phyloP scores from a whole-genome alignment of 2,113 vertebrate species.

The Alectura lathami region DNA sequence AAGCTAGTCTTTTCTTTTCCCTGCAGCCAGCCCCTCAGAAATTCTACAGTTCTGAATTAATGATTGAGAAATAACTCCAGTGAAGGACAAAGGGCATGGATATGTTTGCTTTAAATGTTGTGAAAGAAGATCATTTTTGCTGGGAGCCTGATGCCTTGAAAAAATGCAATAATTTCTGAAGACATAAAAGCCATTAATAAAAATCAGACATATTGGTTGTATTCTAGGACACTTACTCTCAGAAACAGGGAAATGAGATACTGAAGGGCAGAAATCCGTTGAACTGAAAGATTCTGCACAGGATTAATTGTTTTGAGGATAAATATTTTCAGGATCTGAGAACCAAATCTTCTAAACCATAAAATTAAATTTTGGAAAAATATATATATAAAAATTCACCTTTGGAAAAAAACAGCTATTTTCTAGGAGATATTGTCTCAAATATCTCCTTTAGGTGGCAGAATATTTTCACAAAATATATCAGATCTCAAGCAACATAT shows the following conservation, averaged over 20 bases:
- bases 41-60: neutral
- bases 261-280: neutral
- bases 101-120: neutral
- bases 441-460: slow-evolving; percentile 45
- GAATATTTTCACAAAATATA: slow-evolving; percentile 34
- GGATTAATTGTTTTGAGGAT: neutral
- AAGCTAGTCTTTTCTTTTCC: neutral
- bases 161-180: neutral
- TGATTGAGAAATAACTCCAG: neutral
- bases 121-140: neutral
- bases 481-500: neutral
- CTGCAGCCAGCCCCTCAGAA: neutral
- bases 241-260: neutral
- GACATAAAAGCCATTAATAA: neutral
- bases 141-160: neutral
- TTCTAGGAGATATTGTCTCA: neutral
- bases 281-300: neutral
- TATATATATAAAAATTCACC: neutral
- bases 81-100: neutral
- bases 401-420: neutral
- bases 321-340: neutral
- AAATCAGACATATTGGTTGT: neutral
- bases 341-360: neutral
- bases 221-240: neutral
- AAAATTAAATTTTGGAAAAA: neutral